Evolutionary conservation across 2,113 vertebrate genomes (phyloP), one percentile per base, ranked within the genome.

Genomic region (Steatornis caripensis): DNA sequence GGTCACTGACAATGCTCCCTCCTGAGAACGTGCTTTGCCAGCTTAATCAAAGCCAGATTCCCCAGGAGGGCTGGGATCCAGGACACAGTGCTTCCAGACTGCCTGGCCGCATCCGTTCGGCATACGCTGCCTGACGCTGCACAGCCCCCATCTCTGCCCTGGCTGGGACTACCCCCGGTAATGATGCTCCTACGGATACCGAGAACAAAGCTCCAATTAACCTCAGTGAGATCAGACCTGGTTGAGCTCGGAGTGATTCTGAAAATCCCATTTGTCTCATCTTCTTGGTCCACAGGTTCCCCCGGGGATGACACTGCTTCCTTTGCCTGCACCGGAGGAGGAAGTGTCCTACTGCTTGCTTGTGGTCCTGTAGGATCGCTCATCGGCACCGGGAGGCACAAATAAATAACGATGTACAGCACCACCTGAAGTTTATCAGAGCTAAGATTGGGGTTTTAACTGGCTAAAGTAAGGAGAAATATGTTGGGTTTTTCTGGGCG

Each of bases 51-150:
- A 61, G 78, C 49, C 80, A 86, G 39, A 57, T 74, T 90, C 72
- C 71, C 45, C 43, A 30, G 39, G 5, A 94, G 22, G 48, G 48
- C 66, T 83, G 91, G 17, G 49, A 84, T 84, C 77, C 72, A 87
- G 46, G n/a, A 91, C 49, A 57, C 15, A 43, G 10, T 0, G 0
- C 12, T 92, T 88, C 71, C 86, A 65, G 0, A 51, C 79, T 41
- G n/a, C 15, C 85, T 1, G 2, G 48, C 45, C 0, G 0, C 48
- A 51, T 85, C 66, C 14, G 0, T 37, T 49, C 9, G 1, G 51
- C 17, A 3, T 29, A 32, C 0, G 0, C 54, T 78, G 45, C 57
- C 70, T 80, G 68, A n/a, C n/a, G n/a, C n/a, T n/a, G n/a, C n/a
- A n/a, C 86, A 87, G 83, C 24, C 53, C 30, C 26, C n/a, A 18